Evolutionary conservation across 2,113 vertebrate genomes (phyloP).

Genomic region (Burhinus bistriatus): DNA sequence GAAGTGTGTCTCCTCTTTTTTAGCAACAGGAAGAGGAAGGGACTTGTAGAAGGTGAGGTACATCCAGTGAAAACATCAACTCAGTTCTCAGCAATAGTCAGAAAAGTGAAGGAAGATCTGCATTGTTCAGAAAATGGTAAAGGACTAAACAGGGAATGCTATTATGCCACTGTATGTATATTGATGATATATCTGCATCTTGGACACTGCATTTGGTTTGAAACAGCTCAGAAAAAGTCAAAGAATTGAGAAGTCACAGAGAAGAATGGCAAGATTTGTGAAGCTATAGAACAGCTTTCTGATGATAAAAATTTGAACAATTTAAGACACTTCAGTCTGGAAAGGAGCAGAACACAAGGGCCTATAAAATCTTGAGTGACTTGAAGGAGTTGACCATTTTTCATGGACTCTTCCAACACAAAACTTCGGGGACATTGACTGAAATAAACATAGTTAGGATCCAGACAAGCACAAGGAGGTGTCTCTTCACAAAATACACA

Average conservation of each 20-base stretch:
- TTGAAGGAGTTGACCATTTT: neutral
- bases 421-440: neutral
- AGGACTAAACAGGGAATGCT: neutral
- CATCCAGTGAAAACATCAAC: neutral
- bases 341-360: neutral
- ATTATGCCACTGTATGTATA: neutral
- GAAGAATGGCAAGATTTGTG: neutral
- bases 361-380: neutral
- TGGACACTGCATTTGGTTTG: neutral
- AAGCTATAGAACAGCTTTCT: neutral
- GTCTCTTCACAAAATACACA: neutral
- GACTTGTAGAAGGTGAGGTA: neutral
- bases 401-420: neutral
- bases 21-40: neutral
- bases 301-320: neutral
- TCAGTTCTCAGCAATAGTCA: neutral
- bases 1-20: neutral
- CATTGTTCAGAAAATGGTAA: neutral
- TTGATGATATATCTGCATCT: neutral
- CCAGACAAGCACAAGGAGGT: neutral
- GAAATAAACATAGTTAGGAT: neutral
- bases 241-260: neutral
- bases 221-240: neutral
- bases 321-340: neutral
- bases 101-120: neutral